These are phyloP conservation scores for Cydia amplana DNA, from an alignment of 1,140 invertebrate species.

Conservation along the genomic window DNA sequence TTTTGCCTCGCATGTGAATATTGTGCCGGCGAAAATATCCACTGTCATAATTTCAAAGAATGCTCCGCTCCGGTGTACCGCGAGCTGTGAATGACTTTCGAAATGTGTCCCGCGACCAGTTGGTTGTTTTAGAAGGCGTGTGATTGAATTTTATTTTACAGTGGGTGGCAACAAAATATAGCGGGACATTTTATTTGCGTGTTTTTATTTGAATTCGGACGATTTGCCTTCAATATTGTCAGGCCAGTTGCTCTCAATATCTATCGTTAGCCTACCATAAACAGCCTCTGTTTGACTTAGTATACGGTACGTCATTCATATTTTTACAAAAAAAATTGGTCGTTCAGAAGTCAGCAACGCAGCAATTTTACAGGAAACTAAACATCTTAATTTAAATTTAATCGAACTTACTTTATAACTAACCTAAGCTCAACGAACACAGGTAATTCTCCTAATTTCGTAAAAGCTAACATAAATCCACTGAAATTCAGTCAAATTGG, in stretches of 20 bases:
- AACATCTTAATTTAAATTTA: no score
- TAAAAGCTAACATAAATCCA: slow-evolving; percentile 9
- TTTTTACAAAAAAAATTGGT: no score
- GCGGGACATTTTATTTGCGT: neutral
- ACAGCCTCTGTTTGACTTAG: no score
- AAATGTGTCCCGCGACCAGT: slow-evolving; percentile 3
- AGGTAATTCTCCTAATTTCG: neutral
- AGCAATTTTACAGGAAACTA: no score
- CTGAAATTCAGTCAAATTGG: slow-evolving; percentile 25
- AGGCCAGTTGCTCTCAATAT: no score
- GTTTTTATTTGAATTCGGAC: neutral
- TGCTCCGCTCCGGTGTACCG: neutral
- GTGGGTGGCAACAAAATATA: neutral
- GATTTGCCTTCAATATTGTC: no score
- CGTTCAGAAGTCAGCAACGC: no score
- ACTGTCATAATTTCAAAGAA: slow-evolving; percentile 19
- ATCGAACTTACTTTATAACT: no score
- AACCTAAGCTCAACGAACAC: no score
- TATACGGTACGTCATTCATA: no score
- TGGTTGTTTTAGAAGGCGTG: slow-evolving; percentile 10
- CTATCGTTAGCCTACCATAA: no score
- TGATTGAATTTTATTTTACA: slow-evolving; percentile 5
- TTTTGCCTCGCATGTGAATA: slow-evolving; percentile 24
- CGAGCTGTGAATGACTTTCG: neutral
- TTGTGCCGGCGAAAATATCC: slow-evolving; percentile 11